phyloP scores from a whole-genome alignment of 2,888 invertebrate genomes.

The Dioctria linearis region DNA sequence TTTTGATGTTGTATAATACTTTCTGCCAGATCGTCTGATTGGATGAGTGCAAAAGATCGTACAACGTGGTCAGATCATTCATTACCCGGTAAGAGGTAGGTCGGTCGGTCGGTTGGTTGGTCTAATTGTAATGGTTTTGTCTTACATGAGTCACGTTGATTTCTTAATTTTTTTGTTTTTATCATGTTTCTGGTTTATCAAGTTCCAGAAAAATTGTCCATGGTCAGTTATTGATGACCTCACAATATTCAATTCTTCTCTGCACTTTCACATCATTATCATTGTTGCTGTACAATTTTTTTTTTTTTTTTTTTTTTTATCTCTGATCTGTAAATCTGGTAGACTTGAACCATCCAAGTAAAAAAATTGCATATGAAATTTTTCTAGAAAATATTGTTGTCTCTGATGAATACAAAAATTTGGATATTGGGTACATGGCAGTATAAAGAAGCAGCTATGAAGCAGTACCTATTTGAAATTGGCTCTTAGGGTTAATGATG shows the following conservation, averaged over 20 bases:
- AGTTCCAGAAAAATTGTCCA: slow-evolving; percentile 6
- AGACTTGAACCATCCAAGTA: neutral
- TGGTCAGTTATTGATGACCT: slow-evolving; percentile 35
- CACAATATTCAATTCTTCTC: slow-evolving; percentile 23
- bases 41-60: too few species aligned
- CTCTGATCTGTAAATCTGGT: neutral
- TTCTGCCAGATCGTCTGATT: neutral
- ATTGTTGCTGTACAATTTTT: neutral
- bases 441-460: too few species aligned
- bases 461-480: too few species aligned
- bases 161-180: neutral
- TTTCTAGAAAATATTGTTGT: too few species aligned
- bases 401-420: too few species aligned
- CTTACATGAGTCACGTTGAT: neutral
- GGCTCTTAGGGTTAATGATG: too few species aligned
- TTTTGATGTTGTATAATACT: slow-evolving; percentile 3
- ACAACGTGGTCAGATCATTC: too few species aligned
- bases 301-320: slow-evolving; percentile 1
- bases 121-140: neutral
- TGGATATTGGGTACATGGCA: too few species aligned
- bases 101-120: neutral
- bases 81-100: neutral
- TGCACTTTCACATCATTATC: slow-evolving; percentile 17
- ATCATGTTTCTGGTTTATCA: neutral
- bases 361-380: neutral